Evolutionary conservation across 2,797 vertebrate species (phyloP).

Genomic region (Pseudochromis fuscus): DNA sequence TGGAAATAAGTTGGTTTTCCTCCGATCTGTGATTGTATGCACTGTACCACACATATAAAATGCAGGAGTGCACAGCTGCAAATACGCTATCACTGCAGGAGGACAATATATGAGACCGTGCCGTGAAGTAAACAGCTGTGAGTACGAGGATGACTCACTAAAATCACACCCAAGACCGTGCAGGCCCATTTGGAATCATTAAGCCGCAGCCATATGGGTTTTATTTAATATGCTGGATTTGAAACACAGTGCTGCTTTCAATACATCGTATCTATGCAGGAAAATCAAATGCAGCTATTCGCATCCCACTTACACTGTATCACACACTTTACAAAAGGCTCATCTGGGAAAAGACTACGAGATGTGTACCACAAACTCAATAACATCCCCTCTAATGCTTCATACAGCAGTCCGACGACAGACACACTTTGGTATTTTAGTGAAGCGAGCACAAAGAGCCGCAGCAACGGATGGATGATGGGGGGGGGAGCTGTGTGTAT

Average conservation of each 20-base stretch:
- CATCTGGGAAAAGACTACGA: constrained; percentile 17
- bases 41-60: constrained; percentile 15
- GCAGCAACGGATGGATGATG: background rate
- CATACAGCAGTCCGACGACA: constrained; percentile 26
- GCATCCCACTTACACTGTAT: constrained; percentile 19
- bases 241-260: constrained; percentile 33
- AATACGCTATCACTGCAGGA: constrained; percentile 44
- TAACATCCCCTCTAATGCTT: constrained; percentile 19
- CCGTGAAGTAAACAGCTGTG: constrained; percentile 56
- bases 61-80: constrained; percentile 33
- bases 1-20: constrained; percentile 14
- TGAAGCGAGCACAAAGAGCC: constrained; percentile 42
- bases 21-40: constrained; percentile 11
- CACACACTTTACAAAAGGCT: constrained; percentile 25
- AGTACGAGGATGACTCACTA: constrained; percentile 59
- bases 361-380: constrained; percentile 36
- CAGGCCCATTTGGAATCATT: constrained; percentile 47
- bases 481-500: background rate
- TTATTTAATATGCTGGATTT: constrained; percentile 36
- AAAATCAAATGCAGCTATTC: constrained; percentile 45
- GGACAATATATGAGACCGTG: constrained; percentile 35
- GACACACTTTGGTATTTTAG: constrained; percentile 45
- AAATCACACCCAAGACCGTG: constrained; percentile 49
- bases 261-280: constrained; percentile 18
- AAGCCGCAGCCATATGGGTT: constrained; percentile 42